These are phyloP conservation scores for Apistogramma diplotaenia DNA, from an alignment of 2,113 vertebrate genomes.

Conservation along the genomic window DNA sequence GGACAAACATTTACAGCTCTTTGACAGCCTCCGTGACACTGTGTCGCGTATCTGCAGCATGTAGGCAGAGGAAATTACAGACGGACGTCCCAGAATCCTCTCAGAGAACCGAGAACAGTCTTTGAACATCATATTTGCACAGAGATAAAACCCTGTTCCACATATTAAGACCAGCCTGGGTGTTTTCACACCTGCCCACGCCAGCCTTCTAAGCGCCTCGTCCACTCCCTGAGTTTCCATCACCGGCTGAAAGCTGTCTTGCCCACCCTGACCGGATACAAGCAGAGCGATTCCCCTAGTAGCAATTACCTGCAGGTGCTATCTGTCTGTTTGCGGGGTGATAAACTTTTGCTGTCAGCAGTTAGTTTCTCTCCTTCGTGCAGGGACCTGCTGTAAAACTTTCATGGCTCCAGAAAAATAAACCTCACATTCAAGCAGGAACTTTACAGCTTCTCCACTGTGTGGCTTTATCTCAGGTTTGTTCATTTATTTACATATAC, in stretches of 20 bases:
- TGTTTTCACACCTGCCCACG: background rate
- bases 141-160: background rate
- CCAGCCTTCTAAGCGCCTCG: background rate
- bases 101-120: background rate
- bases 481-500: background rate
- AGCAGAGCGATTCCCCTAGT: background rate
- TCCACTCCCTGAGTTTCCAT: background rate
- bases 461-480: background rate
- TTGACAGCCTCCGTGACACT: background rate
- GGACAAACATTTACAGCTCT: slow-evolving; percentile 20
- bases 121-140: background rate
- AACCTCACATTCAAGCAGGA: background rate
- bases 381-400: background rate
- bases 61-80: slow-evolving; percentile 27
- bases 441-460: background rate
- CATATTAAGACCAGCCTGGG: background rate
- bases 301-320: background rate
- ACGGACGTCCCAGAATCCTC: background rate
- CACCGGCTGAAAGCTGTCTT: slow-evolving; percentile 11
- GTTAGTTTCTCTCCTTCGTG: background rate
- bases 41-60: background rate
- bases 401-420: background rate
- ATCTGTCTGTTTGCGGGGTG: slow-evolving; percentile 11
- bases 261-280: background rate
- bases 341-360: slow-evolving; percentile 27